These are phyloP conservation scores for Podarcis raffonei DNA, from an alignment of 2,113 vertebrate species.

Conservation along the genomic window DNA sequence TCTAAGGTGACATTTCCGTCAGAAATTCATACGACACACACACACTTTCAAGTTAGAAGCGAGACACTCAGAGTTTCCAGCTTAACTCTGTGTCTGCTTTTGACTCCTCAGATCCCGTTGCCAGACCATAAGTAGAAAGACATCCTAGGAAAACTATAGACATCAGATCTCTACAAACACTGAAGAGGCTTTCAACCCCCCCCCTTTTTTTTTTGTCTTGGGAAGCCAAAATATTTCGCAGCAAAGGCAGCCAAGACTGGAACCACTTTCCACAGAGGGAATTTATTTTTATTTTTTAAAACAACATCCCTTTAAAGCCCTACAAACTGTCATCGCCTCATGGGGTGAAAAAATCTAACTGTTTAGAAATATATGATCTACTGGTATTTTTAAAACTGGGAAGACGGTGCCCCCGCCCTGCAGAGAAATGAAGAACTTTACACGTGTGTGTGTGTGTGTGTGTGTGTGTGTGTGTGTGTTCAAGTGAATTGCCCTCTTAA, in stretches of 20 bases:
- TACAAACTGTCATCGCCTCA: constrained; percentile 53
- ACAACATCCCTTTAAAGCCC: constrained; percentile 57
- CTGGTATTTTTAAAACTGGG: constrained; percentile 36
- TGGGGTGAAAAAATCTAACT: constrained; percentile 27
- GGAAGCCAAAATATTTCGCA: constrained; percentile 62
- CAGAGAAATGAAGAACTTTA: neutral
- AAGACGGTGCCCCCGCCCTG: neutral
- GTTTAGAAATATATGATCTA: constrained; percentile 50
- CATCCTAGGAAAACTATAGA: constrained; percentile 1
- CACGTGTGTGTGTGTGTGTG: neutral
- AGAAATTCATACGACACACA: neutral
- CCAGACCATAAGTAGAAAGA: neutral
- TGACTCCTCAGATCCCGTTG: neutral
- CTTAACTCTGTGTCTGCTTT: neutral
- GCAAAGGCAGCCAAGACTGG: constrained; percentile 63
- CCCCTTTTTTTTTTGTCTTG: neutral
- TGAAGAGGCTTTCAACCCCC: constrained; percentile 32
- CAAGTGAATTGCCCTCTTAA: neutral
- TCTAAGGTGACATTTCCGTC: neutral
- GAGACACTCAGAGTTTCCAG: neutral
- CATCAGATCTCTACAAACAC: constrained; percentile 40
- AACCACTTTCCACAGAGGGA: constrained; percentile 67
- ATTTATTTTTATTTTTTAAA: constrained; percentile 37
- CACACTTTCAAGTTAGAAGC: neutral
- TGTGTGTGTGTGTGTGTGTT: neutral